Percentiles rank a stretch among this genome's conserved stretches.
These are phyloP conservation scores for Microcebus murinus DNA, from an alignment of 2,113 vertebrate species.

Conservation along the genomic window DNA sequence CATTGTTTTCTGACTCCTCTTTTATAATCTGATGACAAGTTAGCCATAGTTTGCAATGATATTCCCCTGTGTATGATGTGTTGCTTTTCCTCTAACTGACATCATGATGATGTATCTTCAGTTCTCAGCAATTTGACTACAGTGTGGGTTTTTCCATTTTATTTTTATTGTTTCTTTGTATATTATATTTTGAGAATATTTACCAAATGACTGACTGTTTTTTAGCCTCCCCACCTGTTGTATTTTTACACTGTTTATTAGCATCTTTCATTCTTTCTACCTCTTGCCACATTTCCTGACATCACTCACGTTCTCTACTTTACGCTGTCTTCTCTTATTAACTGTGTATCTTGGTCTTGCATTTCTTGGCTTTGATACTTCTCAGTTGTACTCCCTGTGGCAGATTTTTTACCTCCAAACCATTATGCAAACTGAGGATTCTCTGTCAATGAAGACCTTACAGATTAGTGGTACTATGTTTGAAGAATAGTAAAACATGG, in stretches of 20 bases:
- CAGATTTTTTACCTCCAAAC: background rate
- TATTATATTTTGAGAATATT: background rate
- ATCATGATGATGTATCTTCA: background rate
- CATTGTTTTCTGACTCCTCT: background rate
- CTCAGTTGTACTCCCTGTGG: background rate
- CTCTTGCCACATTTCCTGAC: background rate
- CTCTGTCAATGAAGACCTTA: background rate
- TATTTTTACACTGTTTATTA: background rate
- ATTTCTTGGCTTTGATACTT: background rate
- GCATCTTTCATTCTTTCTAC: background rate
- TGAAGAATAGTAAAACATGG: background rate
- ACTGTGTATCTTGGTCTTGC: background rate
- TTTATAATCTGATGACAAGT: background rate
- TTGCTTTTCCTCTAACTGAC: background rate
- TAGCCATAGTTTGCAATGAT: background rate
- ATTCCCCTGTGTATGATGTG: background rate
- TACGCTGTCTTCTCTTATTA: background rate
- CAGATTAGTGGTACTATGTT: background rate
- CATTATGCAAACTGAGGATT: background rate
- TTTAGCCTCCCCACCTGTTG: background rate
- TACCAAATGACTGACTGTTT: background rate
- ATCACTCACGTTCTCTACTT: background rate
- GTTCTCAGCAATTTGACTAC: background rate
- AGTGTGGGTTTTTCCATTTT: background rate
- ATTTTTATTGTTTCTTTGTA: background rate